Evolutionary conservation across 2,113 vertebrate genomes (phyloP).

Genomic region (Prolemur simus): DNA sequence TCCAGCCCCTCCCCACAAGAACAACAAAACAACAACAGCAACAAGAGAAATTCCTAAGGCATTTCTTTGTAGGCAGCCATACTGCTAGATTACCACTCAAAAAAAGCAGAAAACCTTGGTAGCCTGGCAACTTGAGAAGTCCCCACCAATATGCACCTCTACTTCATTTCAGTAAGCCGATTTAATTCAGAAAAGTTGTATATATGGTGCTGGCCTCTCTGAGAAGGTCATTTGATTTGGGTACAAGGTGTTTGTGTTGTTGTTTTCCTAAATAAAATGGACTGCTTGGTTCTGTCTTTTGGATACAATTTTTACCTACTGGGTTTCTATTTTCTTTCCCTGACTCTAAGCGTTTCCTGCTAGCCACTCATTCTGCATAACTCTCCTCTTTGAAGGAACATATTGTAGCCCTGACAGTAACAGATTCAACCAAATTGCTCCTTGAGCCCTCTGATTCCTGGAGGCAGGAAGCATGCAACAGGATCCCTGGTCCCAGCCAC

Average conservation of each 20-base stretch:
- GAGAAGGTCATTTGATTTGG: background rate
- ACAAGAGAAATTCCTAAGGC: conserved; percentile 41
- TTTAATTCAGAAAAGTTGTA: conserved; percentile 26
- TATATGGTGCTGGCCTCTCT: background rate
- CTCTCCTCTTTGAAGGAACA: conserved; percentile 4
- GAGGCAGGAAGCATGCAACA: background rate
- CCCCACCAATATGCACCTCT: background rate
- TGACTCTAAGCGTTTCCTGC: background rate
- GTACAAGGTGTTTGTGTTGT: background rate
- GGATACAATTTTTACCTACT: background rate
- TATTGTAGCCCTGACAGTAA: background rate
- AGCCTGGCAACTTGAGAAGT: conserved; percentile 2
- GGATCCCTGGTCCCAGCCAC: background rate
- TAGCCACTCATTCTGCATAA: background rate
- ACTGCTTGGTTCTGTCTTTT: background rate
- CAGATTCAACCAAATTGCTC: background rate
- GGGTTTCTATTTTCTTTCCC: background rate
- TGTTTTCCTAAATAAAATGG: conserved; percentile 33
- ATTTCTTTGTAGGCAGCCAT: background rate
- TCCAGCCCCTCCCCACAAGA: background rate
- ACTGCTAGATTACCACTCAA: conserved; percentile 33
- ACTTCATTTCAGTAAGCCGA: background rate
- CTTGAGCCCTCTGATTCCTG: background rate
- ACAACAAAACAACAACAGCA: background rate
- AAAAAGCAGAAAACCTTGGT: background rate